Percentiles rank a stretch among this genome's conserved stretches.
phyloP scores from a whole-genome alignment of 2,113 vertebrate species.

The Melanostigma gelatinosum region DNA sequence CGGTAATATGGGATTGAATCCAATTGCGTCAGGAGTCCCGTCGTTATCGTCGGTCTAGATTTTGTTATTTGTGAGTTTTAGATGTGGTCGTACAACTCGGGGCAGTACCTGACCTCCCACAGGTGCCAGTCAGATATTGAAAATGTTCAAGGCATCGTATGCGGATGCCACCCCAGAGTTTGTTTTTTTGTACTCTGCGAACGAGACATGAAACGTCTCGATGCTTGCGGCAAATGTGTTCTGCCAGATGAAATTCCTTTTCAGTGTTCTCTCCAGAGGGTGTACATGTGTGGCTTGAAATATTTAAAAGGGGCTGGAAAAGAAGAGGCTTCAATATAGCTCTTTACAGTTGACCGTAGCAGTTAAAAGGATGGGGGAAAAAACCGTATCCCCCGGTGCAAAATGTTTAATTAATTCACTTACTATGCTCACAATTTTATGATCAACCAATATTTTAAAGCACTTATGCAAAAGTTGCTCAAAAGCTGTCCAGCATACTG shows the following conservation, averaged over 20 bases:
- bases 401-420: slow-evolving; percentile 10
- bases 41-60: neutral
- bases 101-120: neutral
- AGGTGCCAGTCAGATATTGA: neutral
- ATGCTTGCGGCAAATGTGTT: slow-evolving; percentile 8
- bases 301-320: slow-evolving; percentile 29
- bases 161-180: neutral
- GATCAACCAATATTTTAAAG: slow-evolving; percentile 2
- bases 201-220: neutral
- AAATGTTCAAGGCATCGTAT: neutral
- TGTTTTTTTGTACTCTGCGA: neutral
- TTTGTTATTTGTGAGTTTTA: neutral
- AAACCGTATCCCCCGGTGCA: neutral
- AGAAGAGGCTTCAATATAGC: neutral
- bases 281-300: slow-evolving; percentile 31
- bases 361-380: neutral
- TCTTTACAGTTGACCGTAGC: neutral
- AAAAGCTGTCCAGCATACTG: slow-evolving; percentile 4
- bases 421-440: neutral
- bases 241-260: slow-evolving; percentile 19
- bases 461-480: neutral
- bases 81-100: neutral
- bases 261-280: neutral
- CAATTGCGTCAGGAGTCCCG: neutral
- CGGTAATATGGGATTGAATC: neutral